Evolutionary conservation across 2,113 vertebrate species (phyloP).

Genomic region (Sinocyclocheilus grahami): DNA sequence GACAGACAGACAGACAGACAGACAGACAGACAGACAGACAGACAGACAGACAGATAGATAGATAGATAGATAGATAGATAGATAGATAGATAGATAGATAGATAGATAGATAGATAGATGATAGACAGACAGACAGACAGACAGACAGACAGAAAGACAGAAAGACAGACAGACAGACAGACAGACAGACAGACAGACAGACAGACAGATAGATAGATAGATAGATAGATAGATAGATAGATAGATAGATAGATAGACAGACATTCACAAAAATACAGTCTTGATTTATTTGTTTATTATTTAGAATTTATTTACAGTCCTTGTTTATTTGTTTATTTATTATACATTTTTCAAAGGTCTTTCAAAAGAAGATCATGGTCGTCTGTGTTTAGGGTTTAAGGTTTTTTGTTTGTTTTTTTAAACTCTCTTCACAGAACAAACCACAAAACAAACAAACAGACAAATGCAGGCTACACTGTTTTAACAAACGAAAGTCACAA

Average conservation of each 20-base stretch:
- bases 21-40: too few relatives aligned
- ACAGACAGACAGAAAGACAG: background rate
- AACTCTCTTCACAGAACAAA: too few relatives aligned
- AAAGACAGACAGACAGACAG: background rate
- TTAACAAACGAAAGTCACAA: background rate
- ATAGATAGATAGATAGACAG: too few relatives aligned
- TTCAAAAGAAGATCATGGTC: background rate
- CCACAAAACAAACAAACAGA: too few relatives aligned
- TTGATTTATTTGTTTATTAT: background rate
- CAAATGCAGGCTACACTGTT: background rate
- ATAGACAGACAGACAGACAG: background rate
- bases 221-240: too few relatives aligned
- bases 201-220: too few relatives aligned
- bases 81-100: background rate
- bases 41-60: too few relatives aligned
- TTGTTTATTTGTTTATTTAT: background rate
- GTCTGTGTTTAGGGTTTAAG: background rate
- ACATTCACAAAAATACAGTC: background rate
- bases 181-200: background rate
- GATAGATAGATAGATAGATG: too few relatives aligned
- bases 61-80: background rate
- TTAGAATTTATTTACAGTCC: background rate
- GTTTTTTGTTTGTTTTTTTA: background rate
- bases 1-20: background rate
- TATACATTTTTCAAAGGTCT: background rate